Evolutionary conservation across 1,140 invertebrate species (phyloP).

Genomic region (Leptinotarsa undecemlineata): DNA sequence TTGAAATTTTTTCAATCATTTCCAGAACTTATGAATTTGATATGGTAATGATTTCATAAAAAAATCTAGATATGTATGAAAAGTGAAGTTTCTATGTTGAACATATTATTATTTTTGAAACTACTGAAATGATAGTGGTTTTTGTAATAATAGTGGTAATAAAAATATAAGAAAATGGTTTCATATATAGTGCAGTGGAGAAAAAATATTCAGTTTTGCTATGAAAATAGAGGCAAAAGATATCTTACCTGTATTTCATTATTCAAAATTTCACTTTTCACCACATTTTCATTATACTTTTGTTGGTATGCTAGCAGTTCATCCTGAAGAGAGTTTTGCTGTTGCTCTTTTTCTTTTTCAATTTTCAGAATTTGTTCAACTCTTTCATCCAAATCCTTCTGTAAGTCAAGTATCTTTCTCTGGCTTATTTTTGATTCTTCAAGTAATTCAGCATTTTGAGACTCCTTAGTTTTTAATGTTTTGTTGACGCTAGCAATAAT

Average conservation of each 20-base stretch:
- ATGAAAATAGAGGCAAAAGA: not conserved
- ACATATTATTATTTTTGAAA: too few species aligned
- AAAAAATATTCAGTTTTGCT: not conserved
- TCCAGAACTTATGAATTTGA: too few species aligned
- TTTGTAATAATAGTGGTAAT: too few species aligned
- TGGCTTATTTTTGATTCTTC: constrained; percentile 57
- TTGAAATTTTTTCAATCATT: too few species aligned
- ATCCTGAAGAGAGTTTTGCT: constrained; percentile 50
- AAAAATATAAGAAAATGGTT: not conserved
- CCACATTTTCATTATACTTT: constrained; percentile 40
- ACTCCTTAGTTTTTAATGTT: constrained; percentile 58
- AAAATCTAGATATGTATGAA: too few species aligned
- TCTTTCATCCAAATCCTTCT: constrained; percentile 56
- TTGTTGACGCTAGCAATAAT: constrained; percentile 59
- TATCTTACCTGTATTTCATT: constrained; percentile 31
- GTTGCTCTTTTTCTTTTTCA: constrained; percentile 52
- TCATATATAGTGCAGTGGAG: not conserved
- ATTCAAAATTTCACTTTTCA: constrained; percentile 32
- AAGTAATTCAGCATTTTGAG: constrained; percentile 60
- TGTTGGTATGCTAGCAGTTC: constrained; percentile 43
- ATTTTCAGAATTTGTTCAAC: constrained; percentile 51
- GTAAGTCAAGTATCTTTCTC: constrained; percentile 56
- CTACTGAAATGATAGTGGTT: too few species aligned
- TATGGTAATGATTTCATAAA: too few species aligned
- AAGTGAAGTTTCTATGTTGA: too few species aligned